phyloP scores from a whole-genome alignment of 1,140 invertebrate genomes.

The Pristionchus pacificus region DNA sequence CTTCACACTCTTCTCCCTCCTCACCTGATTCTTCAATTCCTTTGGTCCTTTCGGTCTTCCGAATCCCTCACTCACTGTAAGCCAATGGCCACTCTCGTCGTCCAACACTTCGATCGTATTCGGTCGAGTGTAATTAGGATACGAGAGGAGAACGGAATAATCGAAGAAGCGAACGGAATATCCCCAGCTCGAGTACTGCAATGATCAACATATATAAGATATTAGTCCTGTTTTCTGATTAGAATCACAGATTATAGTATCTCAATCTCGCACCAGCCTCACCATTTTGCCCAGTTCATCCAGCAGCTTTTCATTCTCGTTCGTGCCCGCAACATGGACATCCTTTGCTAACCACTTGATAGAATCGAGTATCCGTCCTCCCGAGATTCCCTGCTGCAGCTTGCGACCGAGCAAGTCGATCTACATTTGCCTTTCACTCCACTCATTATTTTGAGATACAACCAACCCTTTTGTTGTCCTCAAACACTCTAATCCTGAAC shows the following conservation, averaged over 20 bases:
- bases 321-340: background rate
- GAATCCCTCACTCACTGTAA: background rate
- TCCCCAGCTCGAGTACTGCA: background rate
- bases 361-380: background rate
- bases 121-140: background rate
- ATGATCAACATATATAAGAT: too few relatives aligned
- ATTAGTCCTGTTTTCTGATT: too few relatives aligned
- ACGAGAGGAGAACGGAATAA: background rate
- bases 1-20: too few relatives aligned
- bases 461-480: too few relatives aligned
- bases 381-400: background rate
- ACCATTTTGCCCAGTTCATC: background rate
- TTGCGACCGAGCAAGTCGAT: background rate
- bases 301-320: background rate
- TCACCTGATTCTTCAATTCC: too few relatives aligned
- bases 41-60: too few relatives aligned
- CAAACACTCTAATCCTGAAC: too few relatives aligned
- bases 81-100: background rate
- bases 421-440: too few relatives aligned
- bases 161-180: background rate
- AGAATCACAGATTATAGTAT: too few relatives aligned
- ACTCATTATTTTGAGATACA: too few relatives aligned
- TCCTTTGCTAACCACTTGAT: background rate
- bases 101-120: background rate
- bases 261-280: background rate